Percentiles rank a stretch among this genome's conserved stretches.
phyloP scores from a whole-genome alignment of 2,888 invertebrate genomes.

The Epinotia bilunana region DNA sequence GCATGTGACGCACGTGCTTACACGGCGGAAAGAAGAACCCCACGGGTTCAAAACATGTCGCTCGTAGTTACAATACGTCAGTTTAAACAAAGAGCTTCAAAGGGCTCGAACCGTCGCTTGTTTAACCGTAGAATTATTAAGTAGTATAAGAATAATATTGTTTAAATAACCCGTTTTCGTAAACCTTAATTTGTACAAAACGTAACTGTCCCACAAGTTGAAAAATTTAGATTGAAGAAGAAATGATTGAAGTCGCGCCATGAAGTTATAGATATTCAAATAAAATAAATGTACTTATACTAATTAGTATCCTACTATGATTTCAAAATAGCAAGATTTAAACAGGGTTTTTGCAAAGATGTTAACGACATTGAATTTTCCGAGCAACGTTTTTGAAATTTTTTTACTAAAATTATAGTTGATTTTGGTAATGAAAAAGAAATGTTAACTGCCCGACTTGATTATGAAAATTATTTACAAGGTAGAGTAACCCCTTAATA shows the following conservation, averaged over 20 bases:
- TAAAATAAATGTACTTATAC: background rate
- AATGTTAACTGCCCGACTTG: background rate
- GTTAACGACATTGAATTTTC: background rate
- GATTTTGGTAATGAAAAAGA: background rate
- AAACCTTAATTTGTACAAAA: background rate
- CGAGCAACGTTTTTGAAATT: background rate
- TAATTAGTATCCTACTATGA: background rate
- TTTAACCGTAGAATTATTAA: too few species aligned
- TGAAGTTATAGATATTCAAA: background rate
- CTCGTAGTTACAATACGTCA: too few species aligned
- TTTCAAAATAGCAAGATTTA: background rate
- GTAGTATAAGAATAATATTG: background rate
- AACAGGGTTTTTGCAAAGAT: conserved; percentile 30
- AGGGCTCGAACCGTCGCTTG: too few species aligned
- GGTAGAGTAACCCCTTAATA: too few species aligned
- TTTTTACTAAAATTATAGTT: background rate
- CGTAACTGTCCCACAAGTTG: background rate
- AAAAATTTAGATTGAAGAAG: background rate
- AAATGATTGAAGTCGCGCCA: background rate
- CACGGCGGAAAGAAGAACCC: too few species aligned
- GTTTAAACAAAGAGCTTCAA: too few species aligned
- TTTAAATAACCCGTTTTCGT: background rate
- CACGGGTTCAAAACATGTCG: too few species aligned
- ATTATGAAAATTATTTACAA: too few species aligned
- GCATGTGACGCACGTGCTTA: too few species aligned